Conservation (phyloP, 1,140 invertebrate genomes). For the Pogonomyrmex californicus region DNA sequence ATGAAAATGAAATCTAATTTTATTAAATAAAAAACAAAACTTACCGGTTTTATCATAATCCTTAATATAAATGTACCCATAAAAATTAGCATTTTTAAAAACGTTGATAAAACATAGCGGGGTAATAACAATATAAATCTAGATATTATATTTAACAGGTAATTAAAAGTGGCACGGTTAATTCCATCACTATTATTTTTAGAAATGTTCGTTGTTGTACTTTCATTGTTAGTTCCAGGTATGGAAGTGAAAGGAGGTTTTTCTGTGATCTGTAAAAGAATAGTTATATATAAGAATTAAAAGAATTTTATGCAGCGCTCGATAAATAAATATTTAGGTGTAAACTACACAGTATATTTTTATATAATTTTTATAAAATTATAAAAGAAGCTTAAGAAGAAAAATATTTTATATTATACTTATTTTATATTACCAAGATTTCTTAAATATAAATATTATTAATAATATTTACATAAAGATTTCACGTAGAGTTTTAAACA, state of each 20-base stretch:
- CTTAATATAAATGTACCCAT: not conserved
- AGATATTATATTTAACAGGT: not conserved
- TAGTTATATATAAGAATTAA: conserved; percentile 4
- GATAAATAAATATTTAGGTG: not conserved
- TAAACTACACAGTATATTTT: not conserved
- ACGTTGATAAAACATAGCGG: not conserved
- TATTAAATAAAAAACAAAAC: not conserved
- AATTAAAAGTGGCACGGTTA: not conserved
- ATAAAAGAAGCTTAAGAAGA: not conserved
- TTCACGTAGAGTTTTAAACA: not conserved
- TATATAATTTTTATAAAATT: not conserved
- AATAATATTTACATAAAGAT: not conserved
- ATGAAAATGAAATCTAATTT: not conserved
- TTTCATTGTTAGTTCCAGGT: not conserved
- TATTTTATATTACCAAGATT: not conserved
- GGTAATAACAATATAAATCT: not conserved
- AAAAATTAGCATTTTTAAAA: not conserved
- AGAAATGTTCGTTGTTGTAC: not conserved
- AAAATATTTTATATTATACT: not conserved
- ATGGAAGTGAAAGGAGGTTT: not conserved
- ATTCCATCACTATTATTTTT: not conserved
- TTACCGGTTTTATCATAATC: not conserved
- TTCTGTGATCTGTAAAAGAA: not conserved
- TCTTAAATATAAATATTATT: not conserved
- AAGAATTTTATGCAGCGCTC: not conserved